These are phyloP conservation scores for Anoplophora glabripennis DNA, from an alignment of 1,140 invertebrate genomes.

Conservation along the genomic window DNA sequence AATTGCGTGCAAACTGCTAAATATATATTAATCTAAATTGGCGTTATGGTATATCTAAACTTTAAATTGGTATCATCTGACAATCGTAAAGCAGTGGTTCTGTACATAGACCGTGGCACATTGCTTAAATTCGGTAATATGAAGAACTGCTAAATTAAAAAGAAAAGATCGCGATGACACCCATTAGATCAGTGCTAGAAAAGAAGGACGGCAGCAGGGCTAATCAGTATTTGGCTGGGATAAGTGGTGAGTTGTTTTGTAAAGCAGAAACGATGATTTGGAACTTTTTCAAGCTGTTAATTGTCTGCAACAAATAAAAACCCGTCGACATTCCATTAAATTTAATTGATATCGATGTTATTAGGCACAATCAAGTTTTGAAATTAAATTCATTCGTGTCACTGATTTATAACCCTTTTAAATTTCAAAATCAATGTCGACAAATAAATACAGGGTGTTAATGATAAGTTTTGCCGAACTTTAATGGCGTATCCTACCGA, in stretches of 20 bases:
- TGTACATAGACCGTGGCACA: neutral
- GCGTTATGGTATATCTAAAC: neutral
- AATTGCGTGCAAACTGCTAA: neutral
- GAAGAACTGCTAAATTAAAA: too few species aligned
- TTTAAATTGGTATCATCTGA: slow-evolving; percentile 1
- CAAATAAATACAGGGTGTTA: too few species aligned
- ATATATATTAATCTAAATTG: neutral
- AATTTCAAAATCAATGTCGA: too few species aligned
- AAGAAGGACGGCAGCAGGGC: too few species aligned
- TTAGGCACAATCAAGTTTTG: neutral
- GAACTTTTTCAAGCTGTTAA: slow-evolving; percentile 51
- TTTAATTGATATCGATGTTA: slow-evolving; percentile 29
- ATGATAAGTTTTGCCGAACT: too few species aligned
- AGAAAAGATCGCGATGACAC: neutral
- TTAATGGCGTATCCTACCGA: too few species aligned
- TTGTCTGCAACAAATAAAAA: slow-evolving; percentile 15
- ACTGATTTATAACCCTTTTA: too few species aligned
- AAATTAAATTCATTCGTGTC: too few species aligned
- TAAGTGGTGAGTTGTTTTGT: slow-evolving; percentile 46
- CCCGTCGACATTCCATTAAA: slow-evolving; percentile 23
- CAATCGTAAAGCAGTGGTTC: neutral
- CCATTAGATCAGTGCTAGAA: neutral
- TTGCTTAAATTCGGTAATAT: too few species aligned
- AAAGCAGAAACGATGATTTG: slow-evolving; percentile 54
- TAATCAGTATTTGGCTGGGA: too few species aligned